Evolutionary conservation across 2,888 invertebrate species (phyloP), one percentile per base, ranked within the genome.

Genomic region (Cosmorhoe ocellata): DNA sequence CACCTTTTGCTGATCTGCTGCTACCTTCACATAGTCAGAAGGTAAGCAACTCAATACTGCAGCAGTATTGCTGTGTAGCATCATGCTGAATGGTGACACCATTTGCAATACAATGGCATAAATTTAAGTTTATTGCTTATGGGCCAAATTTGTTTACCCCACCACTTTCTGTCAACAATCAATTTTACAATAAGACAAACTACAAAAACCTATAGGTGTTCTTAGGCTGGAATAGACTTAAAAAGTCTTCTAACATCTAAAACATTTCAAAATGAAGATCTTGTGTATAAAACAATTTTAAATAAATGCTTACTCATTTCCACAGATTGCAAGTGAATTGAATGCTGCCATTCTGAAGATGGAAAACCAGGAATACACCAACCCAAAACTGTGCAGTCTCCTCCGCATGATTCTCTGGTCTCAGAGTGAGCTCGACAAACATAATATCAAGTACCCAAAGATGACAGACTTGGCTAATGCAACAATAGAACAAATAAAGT

Each of bases 311-410:
- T 33, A 31, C 6, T 38, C 34, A 30, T 51, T 7, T 40, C 32
- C 28, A 26, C 75, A 96, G 96, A 96, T 99, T 74, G 99, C 99
- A 13, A 98, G 98, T 89, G 98, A 99, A 90, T 91, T 99, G 11
- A 99, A 99, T 85, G 97, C 98, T 39, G 98, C 99, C n/a, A 98
- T 99, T 66, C 89, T 99, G 45, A 96, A 97, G 78, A 95, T 96
- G 90, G 98, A 99, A 79, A 96, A 97, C 71, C 94, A 95, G 76
- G 97, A 97, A 75, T 94, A 95, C 39, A 97, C 97, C 1, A 96
- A 96, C 51, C 98, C 98, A 1, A 96, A 98, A 78, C 91, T 99
- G 49, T 97, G 97, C 73, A 97, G 96, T 70, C 91, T 99, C 10
- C 90, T 99, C 8, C 97, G 98, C 80, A 92, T 98, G 83, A 96